These are phyloP conservation scores for Cryptotis parvus DNA, from an alignment of 2,113 vertebrate species.

Conservation along the genomic window DNA sequence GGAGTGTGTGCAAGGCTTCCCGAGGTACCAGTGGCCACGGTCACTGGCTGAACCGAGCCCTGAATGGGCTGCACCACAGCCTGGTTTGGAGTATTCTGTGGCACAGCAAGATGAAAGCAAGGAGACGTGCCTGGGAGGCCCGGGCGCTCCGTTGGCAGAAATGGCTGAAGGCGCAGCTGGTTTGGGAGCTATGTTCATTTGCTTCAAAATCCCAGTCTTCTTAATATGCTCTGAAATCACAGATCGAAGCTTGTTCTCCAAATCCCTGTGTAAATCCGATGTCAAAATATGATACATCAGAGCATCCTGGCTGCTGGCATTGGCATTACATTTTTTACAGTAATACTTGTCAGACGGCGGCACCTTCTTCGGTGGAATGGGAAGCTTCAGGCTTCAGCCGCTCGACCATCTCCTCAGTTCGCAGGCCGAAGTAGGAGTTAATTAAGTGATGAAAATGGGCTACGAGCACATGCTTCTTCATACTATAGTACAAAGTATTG, in stretches of 20 bases:
- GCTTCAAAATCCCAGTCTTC: constrained; percentile 83
- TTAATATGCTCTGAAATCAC: constrained; percentile 91
- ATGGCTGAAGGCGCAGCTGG: constrained; percentile 59
- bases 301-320: constrained; percentile 92
- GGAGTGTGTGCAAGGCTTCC: constrained; percentile 80
- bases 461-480: constrained; percentile 93
- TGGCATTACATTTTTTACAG: constrained; percentile 94
- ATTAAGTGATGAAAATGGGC: constrained; percentile 89
- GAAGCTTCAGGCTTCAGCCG: neutral
- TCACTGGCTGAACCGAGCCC: constrained; percentile 57
- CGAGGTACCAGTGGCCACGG: constrained; percentile 75
- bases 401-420: constrained; percentile 77
- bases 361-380: constrained; percentile 43
- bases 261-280: constrained; percentile 92
- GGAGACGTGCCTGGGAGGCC: constrained; percentile 56
- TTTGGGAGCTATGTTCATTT: constrained; percentile 88
- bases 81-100: constrained; percentile 83
- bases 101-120: constrained; percentile 85
- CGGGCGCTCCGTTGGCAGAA: constrained; percentile 43
- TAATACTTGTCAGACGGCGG: constrained; percentile 86
- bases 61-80: constrained; percentile 71
- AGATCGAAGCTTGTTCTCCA: constrained; percentile 92
- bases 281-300: constrained; percentile 95
- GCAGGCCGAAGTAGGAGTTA: constrained; percentile 90
- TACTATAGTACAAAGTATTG: constrained; percentile 92